phyloP scores from a whole-genome alignment of 2,888 invertebrate genomes.

The Platycheirus albimanus region DNA sequence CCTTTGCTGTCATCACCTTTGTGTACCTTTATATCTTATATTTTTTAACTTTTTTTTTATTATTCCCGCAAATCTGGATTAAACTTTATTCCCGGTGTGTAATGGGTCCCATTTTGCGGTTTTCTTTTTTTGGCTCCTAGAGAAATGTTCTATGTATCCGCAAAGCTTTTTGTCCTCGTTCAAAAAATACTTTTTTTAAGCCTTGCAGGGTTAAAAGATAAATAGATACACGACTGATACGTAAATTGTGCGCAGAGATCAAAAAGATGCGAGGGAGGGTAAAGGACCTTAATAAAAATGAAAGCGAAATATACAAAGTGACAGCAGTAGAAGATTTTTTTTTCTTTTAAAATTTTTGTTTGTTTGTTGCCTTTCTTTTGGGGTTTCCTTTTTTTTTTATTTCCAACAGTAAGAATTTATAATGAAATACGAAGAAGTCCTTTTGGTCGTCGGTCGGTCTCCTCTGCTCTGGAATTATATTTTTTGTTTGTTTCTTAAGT shows the following conservation, averaged over 20 bases:
- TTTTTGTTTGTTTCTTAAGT: constrained; percentile 39
- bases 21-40: too few species aligned
- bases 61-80: constrained; percentile 66
- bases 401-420: constrained; percentile 56
- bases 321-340: constrained; percentile 55
- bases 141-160: constrained; percentile 16
- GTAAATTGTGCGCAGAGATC: constrained; percentile 62
- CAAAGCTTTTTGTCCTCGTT: constrained; percentile 36
- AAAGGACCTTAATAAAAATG: constrained; percentile 36
- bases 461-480: background rate
- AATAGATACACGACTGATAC: constrained; percentile 62
- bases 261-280: constrained; percentile 24
- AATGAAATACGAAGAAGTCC: constrained; percentile 67
- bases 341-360: too few species aligned
- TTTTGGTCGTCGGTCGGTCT: constrained; percentile 57
- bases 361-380: constrained; percentile 28
- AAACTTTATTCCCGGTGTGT: constrained; percentile 66
- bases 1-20: constrained; percentile 34
- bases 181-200: background rate
- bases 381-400: background rate
- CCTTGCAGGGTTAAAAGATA: constrained; percentile 53
- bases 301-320: constrained; percentile 61
- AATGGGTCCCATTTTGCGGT: constrained; percentile 56
- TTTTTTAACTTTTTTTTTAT: constrained; percentile 18
- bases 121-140: background rate